phyloP scores from a whole-genome alignment of 2,888 invertebrate genomes.

The Baronia brevicornis region DNA sequence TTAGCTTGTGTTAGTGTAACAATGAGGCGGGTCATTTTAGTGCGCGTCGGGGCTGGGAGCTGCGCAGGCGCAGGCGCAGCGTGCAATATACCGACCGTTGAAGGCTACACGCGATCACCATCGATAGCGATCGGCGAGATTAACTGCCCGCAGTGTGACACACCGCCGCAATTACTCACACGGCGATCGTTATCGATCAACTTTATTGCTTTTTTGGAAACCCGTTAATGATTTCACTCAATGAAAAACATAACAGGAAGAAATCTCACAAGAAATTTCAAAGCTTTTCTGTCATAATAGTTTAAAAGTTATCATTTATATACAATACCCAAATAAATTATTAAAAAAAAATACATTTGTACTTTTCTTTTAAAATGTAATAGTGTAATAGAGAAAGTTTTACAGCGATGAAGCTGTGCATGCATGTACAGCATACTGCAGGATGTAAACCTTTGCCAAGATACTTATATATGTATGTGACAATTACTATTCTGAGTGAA shows the following conservation, averaged over 20 bases:
- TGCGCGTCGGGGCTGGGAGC: constrained; percentile 22
- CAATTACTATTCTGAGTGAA: no score
- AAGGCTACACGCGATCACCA: constrained; percentile 58
- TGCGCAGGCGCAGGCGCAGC: constrained; percentile 25
- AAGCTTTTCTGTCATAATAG: not conserved
- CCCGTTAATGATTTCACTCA: constrained; percentile 12
- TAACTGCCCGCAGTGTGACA: constrained; percentile 58
- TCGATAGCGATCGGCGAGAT: constrained; percentile 65
- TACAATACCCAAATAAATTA: no score
- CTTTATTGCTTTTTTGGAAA: constrained; percentile 32
- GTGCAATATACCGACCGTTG: constrained; percentile 28
- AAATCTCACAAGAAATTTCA: not conserved
- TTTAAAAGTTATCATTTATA: no score
- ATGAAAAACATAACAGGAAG: constrained; percentile 1
- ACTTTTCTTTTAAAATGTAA: no score
- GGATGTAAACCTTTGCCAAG: no score
- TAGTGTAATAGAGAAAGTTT: no score
- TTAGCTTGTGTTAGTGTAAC: constrained; percentile 33
- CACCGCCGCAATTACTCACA: constrained; percentile 64
- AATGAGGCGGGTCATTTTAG: constrained; percentile 35
- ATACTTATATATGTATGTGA: no score
- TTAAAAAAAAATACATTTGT: no score
- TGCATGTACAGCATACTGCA: no score
- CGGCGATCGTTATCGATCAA: constrained; percentile 52
- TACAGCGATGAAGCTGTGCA: no score